Base-by-base conservation (phyloP, 2,113 vertebrate species). In the Amblyornis subalaris region DNA sequence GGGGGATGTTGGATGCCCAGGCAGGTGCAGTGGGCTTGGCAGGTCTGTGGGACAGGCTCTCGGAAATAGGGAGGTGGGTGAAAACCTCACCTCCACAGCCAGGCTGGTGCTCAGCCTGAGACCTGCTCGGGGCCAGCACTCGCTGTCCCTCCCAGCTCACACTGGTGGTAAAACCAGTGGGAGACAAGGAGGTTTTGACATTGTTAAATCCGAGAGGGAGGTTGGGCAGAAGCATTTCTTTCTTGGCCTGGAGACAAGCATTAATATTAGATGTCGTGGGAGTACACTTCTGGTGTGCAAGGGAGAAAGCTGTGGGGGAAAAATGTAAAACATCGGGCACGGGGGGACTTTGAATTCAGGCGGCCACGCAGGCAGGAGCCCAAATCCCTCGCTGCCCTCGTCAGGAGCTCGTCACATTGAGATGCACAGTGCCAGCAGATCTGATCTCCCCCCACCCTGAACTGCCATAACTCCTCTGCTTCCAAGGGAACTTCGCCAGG, bases 211-310 rank as follows among this genome's bases (percentile, higher is more conserved):
- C 6, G 25, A 79, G 67, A 66, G 88, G 81, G 81, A 93, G 89
- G 55, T 0, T 95, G 88, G 60, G 67, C 85, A 88, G 88, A 75
- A 95, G 79, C 26, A 53, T 80, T 91, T 80, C 60, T 83, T 36
- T 67, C 64, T 69, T 92, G 94, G 95, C 94, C 45, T 5, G 10
- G 85, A 94, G 85, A 93, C 85, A 92, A 81, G 79, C 61, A 60
- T 90, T 93, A 95, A 90, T 96, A 93, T 88, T 67, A 57, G 88
- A 90, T 76, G 67, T 76, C 14, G 67, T 95, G 94, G 93, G 95
- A 95, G 94, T 88, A 17, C 15, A 4, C 6, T 84, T 36, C 22
- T 73, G 65, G 67, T 42, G 93, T 54, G 25, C 69, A 44, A 53
- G 50, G 79, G 82, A 91, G 88, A 81, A 70, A 80, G 72, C 55